Conservation (phyloP, 2,888 invertebrate species). For the Apodemia duryi region DNA sequence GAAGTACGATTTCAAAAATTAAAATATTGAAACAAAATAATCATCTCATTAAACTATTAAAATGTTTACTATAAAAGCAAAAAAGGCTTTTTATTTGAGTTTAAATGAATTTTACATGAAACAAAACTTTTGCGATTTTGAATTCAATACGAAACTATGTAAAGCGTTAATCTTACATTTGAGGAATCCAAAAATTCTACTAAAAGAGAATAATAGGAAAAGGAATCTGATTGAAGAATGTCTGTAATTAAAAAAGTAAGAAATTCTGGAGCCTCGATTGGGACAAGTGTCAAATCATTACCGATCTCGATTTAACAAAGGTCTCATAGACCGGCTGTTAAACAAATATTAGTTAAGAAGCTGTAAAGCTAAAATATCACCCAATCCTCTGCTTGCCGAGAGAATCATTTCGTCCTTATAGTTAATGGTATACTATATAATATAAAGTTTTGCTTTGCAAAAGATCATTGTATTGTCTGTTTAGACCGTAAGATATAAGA, state of each 20-base stretch:
- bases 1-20: too few relatives aligned
- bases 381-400: conserved; percentile 55
- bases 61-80: too few relatives aligned
- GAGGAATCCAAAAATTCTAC: too few relatives aligned
- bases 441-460: conserved; percentile 66
- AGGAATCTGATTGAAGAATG: too few relatives aligned
- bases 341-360: conserved; percentile 59
- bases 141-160: too few relatives aligned
- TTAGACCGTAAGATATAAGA: conserved; percentile 43
- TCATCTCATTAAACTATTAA: too few relatives aligned
- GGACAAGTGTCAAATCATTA: background rate
- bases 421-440: conserved; percentile 43
- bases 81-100: too few relatives aligned
- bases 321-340: conserved; percentile 60
- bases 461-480: conserved; percentile 63
- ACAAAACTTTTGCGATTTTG: too few relatives aligned
- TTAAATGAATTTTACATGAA: too few relatives aligned
- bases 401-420: conserved; percentile 56
- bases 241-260: conserved; percentile 9
- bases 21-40: too few relatives aligned
- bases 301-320: conserved; percentile 31
- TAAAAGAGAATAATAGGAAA: too few relatives aligned
- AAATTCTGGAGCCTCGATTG: conserved; percentile 14
- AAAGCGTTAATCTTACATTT: too few relatives aligned
- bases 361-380: conserved; percentile 78